These are phyloP conservation scores for Dolomedes plantarius DNA, from an alignment of 2,888 invertebrate species.

Conservation along the genomic window DNA sequence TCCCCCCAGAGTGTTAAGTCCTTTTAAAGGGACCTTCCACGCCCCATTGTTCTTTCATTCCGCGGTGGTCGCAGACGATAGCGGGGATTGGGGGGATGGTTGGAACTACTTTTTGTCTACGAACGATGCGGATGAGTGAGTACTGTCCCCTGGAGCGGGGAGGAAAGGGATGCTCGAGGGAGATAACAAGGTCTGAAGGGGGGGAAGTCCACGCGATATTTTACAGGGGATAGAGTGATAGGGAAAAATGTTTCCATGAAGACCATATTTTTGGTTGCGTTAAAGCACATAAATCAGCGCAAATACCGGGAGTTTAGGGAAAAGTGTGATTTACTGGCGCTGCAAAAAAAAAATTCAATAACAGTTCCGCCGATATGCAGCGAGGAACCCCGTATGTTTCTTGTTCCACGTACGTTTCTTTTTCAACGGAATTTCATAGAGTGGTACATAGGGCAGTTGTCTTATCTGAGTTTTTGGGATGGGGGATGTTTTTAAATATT, in stretches of 20 bases:
- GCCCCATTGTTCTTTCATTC: slow-evolving; percentile 15
- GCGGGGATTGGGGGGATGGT: background rate
- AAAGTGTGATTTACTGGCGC: too few relatives aligned
- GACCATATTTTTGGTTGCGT: too few relatives aligned
- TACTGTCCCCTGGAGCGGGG: background rate
- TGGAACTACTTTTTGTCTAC: background rate
- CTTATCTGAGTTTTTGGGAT: too few relatives aligned
- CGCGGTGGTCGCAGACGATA: slow-evolving; percentile 2
- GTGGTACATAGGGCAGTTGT: too few relatives aligned
- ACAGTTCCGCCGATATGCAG: too few relatives aligned
- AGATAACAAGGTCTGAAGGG: background rate
- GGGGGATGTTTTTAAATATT: too few relatives aligned
- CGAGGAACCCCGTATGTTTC: too few relatives aligned
- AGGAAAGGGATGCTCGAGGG: slow-evolving; percentile 1
- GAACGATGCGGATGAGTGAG: background rate
- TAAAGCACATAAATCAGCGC: too few relatives aligned
- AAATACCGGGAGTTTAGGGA: too few relatives aligned
- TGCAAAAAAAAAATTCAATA: too few relatives aligned
- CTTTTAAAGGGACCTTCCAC: background rate
- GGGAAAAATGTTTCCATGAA: background rate
- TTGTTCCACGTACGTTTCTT: too few relatives aligned
- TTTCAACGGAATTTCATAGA: too few relatives aligned
- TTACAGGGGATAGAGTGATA: background rate
- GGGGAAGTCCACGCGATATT: background rate
- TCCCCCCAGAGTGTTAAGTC: background rate